phyloP scores from a whole-genome alignment of 2,888 invertebrate genomes.

The Dicranocentrus wangi region DNA sequence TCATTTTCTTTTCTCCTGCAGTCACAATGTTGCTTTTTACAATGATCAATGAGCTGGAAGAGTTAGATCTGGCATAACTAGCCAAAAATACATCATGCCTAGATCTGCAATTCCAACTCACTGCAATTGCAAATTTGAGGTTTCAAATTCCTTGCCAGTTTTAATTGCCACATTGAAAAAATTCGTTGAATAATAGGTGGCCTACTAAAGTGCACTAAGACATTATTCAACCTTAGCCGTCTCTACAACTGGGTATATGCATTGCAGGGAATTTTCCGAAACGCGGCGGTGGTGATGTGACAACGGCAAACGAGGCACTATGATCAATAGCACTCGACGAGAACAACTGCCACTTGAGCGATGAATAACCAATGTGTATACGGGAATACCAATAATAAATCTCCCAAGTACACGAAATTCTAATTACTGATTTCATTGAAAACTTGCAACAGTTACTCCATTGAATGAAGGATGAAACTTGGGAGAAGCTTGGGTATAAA shows the following conservation, averaged over 20 bases:
- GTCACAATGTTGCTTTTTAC: conserved; percentile 30
- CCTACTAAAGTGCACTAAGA: too few relatives aligned
- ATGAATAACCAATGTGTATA: not conserved
- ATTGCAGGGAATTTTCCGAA: too few relatives aligned
- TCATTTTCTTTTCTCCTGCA: not conserved
- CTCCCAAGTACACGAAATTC: conserved; percentile 25
- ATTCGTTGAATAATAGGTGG: too few relatives aligned
- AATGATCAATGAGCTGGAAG: conserved; percentile 81
- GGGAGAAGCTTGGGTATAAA: conserved; percentile 30
- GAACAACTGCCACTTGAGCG: not conserved
- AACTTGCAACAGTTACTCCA: conserved; percentile 28
- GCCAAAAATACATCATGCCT: conserved; percentile 76
- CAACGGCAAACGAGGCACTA: too few relatives aligned
- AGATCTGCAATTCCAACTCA: conserved; percentile 83
- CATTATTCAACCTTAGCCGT: too few relatives aligned
- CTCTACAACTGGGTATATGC: too few relatives aligned
- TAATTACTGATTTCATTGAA: conserved; percentile 43
- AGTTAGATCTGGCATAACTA: conserved; percentile 82
- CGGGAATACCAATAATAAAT: conserved; percentile 9
- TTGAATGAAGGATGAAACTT: conserved; percentile 5
- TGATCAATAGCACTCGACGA: too few relatives aligned
- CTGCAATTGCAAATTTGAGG: conserved; percentile 72
- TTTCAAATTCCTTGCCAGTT: not conserved
- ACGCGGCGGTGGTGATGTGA: too few relatives aligned
- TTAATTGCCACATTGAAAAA: too few relatives aligned